Percentiles rank a stretch among this genome's conserved stretches.
Evolutionary conservation across 37 sponge, comb jelly and placozoan species (phyloP).

Genomic region (Mnemiopsis leidyi): DNA sequence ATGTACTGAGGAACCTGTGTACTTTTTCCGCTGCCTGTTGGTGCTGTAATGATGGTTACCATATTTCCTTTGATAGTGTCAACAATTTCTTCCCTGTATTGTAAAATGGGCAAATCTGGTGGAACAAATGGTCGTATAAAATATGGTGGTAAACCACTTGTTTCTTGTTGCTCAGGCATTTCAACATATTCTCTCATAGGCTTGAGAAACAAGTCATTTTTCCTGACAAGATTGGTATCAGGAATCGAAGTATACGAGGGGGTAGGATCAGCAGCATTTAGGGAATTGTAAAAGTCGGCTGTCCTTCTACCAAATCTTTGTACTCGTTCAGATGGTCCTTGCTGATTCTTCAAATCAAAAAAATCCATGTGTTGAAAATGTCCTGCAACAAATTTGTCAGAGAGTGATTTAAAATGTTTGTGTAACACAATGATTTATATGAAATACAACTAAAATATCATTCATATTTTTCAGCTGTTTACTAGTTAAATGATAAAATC

Average conservation of each 20-base stretch:
- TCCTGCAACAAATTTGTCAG: too few relatives aligned
- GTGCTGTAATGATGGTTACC: constrained; percentile 83
- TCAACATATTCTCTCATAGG: constrained; percentile 7
- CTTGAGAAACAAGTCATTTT: constrained; percentile 11
- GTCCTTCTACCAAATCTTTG: neutral
- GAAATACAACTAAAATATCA: too few relatives aligned
- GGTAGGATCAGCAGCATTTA: neutral
- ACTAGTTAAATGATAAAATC: too few relatives aligned
- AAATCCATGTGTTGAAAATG: constrained; percentile 46
- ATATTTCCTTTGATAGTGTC: constrained; percentile 74
- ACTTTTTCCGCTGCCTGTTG: constrained; percentile 72
- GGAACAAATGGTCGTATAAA: neutral
- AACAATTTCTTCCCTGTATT: constrained; percentile 70
- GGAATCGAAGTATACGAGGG: neutral
- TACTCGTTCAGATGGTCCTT: neutral
- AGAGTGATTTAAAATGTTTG: too few relatives aligned
- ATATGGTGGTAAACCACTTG: neutral
- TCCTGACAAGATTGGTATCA: neutral
- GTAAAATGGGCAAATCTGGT: constrained; percentile 72
- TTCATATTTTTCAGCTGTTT: too few relatives aligned
- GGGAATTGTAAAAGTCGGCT: neutral
- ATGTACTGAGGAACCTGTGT: constrained; percentile 81
- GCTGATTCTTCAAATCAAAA: neutral
- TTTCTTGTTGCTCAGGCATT: constrained; percentile 35
- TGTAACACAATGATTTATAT: too few relatives aligned